phyloP scores from a whole-genome alignment of 2,797 vertebrate genomes.

The Eutrigla gurnardus region DNA sequence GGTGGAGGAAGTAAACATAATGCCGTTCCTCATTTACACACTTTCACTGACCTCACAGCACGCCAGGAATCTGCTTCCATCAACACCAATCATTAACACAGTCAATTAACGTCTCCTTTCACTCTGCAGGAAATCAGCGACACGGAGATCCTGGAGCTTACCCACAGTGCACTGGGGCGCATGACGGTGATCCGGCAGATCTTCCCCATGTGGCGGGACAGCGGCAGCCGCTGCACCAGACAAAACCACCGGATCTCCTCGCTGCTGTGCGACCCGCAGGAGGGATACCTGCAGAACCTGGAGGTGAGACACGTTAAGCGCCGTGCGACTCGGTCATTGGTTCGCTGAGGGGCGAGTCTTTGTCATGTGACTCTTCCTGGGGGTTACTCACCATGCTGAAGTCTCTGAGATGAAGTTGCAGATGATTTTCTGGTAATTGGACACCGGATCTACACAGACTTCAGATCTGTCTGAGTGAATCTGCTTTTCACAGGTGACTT shows the following conservation, averaged over 20 bases:
- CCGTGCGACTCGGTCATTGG: too few species aligned
- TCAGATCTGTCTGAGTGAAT: too few species aligned
- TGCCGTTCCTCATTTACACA: not conserved
- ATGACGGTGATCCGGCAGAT: constrained; percentile 97
- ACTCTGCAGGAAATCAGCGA: constrained; percentile 94
- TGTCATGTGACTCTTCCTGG: too few species aligned
- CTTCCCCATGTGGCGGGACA: constrained; percentile 91
- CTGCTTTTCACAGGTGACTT: too few species aligned
- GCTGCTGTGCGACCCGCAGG: constrained; percentile 94
- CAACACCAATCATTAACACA: too few species aligned
- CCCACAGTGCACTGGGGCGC: constrained; percentile 92
- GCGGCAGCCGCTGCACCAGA: constrained; percentile 90
- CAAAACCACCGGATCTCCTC: constrained; percentile 96
- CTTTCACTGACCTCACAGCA: not conserved
- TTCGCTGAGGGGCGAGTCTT: too few species aligned
- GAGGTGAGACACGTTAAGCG: constrained; percentile 82
- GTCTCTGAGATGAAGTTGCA: too few species aligned
- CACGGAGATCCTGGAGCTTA: constrained; percentile 93
- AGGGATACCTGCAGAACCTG: constrained; percentile 96
- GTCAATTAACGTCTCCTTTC: not conserved
- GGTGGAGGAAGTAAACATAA: not conserved
- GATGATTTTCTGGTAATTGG: too few species aligned
- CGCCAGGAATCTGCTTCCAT: not conserved
- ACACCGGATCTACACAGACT: too few species aligned
- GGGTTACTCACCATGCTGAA: too few species aligned